These are phyloP conservation scores for Ichneumoninae sp. DNA, from an alignment of 2,888 invertebrate species.

Conservation along the genomic window DNA sequence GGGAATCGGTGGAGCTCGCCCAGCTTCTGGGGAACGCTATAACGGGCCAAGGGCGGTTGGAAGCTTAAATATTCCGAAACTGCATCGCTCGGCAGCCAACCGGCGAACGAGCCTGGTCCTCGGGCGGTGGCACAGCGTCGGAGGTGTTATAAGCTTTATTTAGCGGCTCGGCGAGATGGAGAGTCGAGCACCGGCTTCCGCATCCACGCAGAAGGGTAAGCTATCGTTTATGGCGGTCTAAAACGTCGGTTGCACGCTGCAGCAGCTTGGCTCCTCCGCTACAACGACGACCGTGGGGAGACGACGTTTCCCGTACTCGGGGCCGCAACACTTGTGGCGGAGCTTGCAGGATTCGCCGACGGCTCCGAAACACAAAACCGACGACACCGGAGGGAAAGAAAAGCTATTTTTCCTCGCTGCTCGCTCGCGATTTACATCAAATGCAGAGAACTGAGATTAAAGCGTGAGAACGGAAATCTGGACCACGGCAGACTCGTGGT, in stretches of 20 bases:
- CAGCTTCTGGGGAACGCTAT: constrained; percentile 63
- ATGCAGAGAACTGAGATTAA: not conserved
- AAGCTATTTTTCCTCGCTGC: constrained; percentile 16
- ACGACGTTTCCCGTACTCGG: constrained; percentile 64
- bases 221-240: constrained; percentile 79
- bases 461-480: not conserved
- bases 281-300: constrained; percentile 59
- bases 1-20: constrained; percentile 49
- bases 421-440: not conserved
- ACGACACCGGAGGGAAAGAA: not conserved
- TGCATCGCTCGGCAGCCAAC: constrained; percentile 72
- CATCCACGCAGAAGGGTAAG: constrained; percentile 56
- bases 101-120: constrained; percentile 64
- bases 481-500: no score
- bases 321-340: constrained; percentile 74
- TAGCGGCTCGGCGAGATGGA: constrained; percentile 64
- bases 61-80: constrained; percentile 74
- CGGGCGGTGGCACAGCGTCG: constrained; percentile 53
- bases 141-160: constrained; percentile 78
- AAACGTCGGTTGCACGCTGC: constrained; percentile 76
- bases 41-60: constrained; percentile 70
- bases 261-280: constrained; percentile 61
- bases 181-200: constrained; percentile 31
- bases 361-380: constrained; percentile 27
- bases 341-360: constrained; percentile 71